Evolutionary conservation across 2,888 invertebrate species (phyloP).

Genomic region (Piscicola geometra): DNA sequence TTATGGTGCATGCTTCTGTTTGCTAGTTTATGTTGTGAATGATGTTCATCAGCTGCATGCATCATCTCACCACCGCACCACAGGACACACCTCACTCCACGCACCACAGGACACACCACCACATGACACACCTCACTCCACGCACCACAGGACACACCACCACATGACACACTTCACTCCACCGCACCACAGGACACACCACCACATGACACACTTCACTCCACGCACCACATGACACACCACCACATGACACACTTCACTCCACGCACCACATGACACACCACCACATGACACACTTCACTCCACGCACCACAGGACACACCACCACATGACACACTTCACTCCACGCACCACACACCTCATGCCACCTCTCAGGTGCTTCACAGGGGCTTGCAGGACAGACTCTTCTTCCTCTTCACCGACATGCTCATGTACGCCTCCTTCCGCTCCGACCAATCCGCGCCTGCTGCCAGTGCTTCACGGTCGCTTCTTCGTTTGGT

Average conservation of each 20-base stretch:
- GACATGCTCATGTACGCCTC: constrained; percentile 73
- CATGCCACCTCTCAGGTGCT: constrained; percentile 58
- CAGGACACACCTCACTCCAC: background rate
- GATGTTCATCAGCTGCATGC: background rate
- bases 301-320: background rate
- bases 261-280: background rate
- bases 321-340: too few relatives aligned
- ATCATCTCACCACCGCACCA: background rate
- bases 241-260: too few relatives aligned
- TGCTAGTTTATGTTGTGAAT: background rate
- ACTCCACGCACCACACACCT: too few relatives aligned
- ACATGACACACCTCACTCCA: background rate
- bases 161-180: background rate
- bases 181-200: background rate
- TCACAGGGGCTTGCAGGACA: constrained; percentile 56
- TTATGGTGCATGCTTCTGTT: background rate
- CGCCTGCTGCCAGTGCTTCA: background rate
- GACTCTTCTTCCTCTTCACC: constrained; percentile 68
- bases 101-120: background rate
- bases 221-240: background rate
- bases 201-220: background rate
- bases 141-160: background rate
- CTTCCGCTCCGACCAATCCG: constrained; percentile 59
- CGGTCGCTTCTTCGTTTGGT: background rate
- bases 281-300: background rate